Conservation (phyloP, 2,113 vertebrate species). For the Phrynocephalus versicolor region DNA sequence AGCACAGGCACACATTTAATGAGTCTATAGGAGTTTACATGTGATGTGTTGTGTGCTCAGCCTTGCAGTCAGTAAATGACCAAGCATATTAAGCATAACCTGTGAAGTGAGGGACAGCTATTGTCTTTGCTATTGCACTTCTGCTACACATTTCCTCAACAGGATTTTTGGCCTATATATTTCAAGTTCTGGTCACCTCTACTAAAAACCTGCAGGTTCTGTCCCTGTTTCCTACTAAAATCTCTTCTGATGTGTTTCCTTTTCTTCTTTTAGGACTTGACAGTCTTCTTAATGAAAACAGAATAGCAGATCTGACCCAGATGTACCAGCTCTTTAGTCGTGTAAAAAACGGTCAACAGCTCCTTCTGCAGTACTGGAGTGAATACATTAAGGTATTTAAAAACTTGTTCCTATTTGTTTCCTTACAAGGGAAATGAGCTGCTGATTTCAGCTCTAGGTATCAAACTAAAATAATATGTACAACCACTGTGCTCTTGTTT, state of each 20-base stretch:
- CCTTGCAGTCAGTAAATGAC: too few species aligned
- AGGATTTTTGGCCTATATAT: too few species aligned
- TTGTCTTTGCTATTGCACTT: background rate
- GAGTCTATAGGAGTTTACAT: too few species aligned
- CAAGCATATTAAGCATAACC: too few species aligned
- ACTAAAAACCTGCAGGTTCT: background rate
- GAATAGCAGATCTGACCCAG: constrained; percentile 79
- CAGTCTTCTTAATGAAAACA: constrained; percentile 79
- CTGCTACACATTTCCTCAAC: too few species aligned
- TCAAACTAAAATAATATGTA: background rate
- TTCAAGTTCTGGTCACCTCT: too few species aligned
- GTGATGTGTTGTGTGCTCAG: too few species aligned
- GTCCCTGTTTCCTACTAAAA: background rate
- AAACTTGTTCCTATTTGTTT: background rate
- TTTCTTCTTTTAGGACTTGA: constrained; percentile 73
- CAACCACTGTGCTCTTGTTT: background rate
- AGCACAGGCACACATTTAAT: too few species aligned
- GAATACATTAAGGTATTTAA: constrained; percentile 83
- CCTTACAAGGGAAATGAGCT: background rate
- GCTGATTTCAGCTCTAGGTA: background rate
- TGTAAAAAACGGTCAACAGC: constrained; percentile 80
- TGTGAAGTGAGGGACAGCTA: too few species aligned
- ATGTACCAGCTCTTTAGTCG: constrained; percentile 83
- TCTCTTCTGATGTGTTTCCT: background rate
- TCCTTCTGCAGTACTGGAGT: constrained; percentile 81